Conservation (phyloP, 2,888 invertebrate genomes). For the Helleia helle region DNA sequence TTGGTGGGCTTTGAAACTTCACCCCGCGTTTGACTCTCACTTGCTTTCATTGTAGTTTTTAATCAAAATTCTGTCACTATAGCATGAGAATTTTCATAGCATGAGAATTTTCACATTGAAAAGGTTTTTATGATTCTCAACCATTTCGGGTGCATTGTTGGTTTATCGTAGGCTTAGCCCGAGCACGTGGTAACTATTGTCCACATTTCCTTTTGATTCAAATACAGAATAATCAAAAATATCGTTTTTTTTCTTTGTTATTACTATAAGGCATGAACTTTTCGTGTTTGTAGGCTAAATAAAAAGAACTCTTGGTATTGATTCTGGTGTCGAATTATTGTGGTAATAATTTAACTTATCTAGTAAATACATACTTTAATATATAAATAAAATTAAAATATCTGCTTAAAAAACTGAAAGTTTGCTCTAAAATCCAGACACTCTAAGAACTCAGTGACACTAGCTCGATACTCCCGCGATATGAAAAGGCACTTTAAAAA, state of each 20-base stretch:
- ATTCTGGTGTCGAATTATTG: too few species aligned
- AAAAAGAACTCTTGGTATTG: too few species aligned
- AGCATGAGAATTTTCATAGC: slow-evolving; percentile 8
- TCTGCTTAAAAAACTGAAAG: too few species aligned
- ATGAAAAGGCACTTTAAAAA: too few species aligned
- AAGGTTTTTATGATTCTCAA: slow-evolving; percentile 3
- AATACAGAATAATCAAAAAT: not conserved
- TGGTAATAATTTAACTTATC: too few species aligned
- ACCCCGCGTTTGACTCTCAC: slow-evolving; percentile 11
- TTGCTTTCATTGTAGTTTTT: slow-evolving; percentile 12
- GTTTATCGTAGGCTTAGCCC: not conserved
- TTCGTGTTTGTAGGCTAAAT: too few species aligned
- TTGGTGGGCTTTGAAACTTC: slow-evolving; percentile 9
- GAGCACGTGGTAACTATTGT: slow-evolving; percentile 1
- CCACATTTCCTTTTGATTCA: not conserved
- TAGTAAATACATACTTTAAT: too few species aligned
- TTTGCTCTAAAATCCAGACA: too few species aligned
- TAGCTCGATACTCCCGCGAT: too few species aligned
- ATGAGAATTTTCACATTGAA: slow-evolving; percentile 1
- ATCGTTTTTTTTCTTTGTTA: not conserved
- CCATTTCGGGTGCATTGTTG: slow-evolving; percentile 2
- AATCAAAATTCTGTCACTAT: slow-evolving; percentile 12
- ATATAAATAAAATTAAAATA: too few species aligned
- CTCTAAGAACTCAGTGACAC: too few species aligned
- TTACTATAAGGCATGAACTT: too few species aligned